Evolutionary conservation across 2,888 invertebrate genomes (phyloP).

Genomic region (Caenorhabditis sp.): DNA sequence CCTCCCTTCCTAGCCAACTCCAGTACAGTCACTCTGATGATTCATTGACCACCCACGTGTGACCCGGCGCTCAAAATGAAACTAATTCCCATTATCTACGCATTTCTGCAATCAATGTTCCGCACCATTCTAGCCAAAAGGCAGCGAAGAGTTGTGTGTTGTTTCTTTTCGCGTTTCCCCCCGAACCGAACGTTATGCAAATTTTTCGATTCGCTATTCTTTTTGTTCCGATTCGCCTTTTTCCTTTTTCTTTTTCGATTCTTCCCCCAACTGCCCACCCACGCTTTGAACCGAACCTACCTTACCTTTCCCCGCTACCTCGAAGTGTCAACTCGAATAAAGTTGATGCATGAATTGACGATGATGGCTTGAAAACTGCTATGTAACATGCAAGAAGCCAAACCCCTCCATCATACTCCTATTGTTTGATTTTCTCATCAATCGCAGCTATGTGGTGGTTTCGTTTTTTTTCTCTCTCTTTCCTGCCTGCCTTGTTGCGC

Average conservation of each 20-base stretch:
- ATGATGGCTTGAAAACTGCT: constrained; percentile 25
- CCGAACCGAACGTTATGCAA: constrained; percentile 38
- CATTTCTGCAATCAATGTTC: constrained; percentile 50
- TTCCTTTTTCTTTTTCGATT: background rate
- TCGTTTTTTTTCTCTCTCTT: constrained; percentile 12
- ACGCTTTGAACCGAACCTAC: too few relatives aligned
- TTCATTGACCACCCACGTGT: constrained; percentile 53
- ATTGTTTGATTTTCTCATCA: constrained; percentile 63
- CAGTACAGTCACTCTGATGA: too few relatives aligned
- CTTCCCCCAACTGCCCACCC: background rate
- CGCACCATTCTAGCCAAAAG: constrained; percentile 32
- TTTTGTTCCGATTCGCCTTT: constrained; percentile 2
- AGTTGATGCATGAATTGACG: constrained; percentile 54
- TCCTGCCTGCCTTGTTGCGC: background rate
- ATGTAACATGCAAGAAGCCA: constrained; percentile 51
- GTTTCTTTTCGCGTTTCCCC: constrained; percentile 25
- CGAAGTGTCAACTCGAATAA: constrained; percentile 57
- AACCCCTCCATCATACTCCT: constrained; percentile 16
- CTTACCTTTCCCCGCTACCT: background rate
- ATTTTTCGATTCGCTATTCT: constrained; percentile 9
- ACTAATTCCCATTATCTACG: constrained; percentile 55
- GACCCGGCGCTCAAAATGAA: constrained; percentile 37
- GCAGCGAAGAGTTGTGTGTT: constrained; percentile 16
- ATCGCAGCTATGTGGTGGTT: constrained; percentile 14
- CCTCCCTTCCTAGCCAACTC: too few relatives aligned